These are phyloP conservation scores for Poeciliopsis paucimaculata DNA, from an alignment of 2,797 vertebrate species.

Conservation along the genomic window DNA sequence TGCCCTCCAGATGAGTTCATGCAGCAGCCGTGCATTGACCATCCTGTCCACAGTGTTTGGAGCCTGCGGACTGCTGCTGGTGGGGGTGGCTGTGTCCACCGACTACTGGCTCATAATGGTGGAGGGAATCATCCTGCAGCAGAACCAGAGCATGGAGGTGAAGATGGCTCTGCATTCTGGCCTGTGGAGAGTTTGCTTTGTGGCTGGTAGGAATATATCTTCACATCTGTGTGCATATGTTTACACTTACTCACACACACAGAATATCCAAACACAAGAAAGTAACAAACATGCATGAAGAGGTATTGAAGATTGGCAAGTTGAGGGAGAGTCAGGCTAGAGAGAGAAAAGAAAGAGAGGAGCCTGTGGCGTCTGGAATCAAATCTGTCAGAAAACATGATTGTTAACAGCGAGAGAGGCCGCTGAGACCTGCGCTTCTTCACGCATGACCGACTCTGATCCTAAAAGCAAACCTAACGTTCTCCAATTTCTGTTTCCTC, in stretches of 20 bases:
- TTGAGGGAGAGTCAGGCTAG: conserved; percentile 17
- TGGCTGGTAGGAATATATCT: conserved; percentile 82
- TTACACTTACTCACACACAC: conserved; percentile 12
- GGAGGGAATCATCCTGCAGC: conserved; percentile 91
- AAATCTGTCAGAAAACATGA: conserved; percentile 60
- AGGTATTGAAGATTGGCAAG: background rate
- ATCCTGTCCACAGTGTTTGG: conserved; percentile 94
- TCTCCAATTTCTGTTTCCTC: conserved; percentile 31
- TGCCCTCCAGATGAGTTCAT: conserved; percentile 88
- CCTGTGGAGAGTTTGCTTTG: conserved; percentile 94
- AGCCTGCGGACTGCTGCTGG: conserved; percentile 89
- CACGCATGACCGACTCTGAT: conserved; percentile 41
- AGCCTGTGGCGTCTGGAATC: conserved; percentile 35
- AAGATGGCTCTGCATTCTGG: conserved; percentile 94
- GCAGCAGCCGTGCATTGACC: conserved; percentile 92
- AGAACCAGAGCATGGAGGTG: conserved; percentile 93
- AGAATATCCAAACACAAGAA: conserved; percentile 9
- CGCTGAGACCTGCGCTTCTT: conserved; percentile 33
- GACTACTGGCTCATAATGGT: conserved; percentile 97
- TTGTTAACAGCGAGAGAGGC: conserved; percentile 49
- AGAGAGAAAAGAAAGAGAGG: conserved; percentile 9
- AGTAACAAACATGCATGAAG: conserved; percentile 26
- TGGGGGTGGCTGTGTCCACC: conserved; percentile 93
- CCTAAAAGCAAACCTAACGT: conserved; percentile 34
- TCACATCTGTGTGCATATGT: conserved; percentile 4